Conservation (phyloP, 2,797 vertebrate genomes). For the Ctenosaura bakeri region DNA sequence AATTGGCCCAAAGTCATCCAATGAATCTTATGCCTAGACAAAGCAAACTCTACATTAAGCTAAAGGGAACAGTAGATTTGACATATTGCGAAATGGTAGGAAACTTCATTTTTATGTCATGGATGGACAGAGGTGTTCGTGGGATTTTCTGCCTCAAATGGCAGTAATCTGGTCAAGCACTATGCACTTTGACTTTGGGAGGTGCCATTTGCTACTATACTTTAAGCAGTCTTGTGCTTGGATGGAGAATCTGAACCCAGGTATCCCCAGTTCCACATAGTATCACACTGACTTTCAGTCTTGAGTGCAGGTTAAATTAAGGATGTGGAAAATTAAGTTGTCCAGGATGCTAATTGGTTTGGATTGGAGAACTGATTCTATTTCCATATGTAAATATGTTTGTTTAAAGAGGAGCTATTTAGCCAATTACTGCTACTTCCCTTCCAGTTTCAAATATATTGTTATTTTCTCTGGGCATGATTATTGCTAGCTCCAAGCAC, state of each 20-base stretch:
- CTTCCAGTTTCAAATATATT: constrained; percentile 41
- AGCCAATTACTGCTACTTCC: constrained; percentile 13
- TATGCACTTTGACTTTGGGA: background rate
- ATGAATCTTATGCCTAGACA: background rate
- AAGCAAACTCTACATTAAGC: too few relatives aligned
- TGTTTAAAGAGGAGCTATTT: background rate
- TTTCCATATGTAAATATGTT: background rate
- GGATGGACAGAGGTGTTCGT: background rate
- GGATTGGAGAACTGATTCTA: background rate
- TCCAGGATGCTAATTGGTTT: background rate
- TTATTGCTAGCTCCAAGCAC: constrained; percentile 1
- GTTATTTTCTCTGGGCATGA: constrained; percentile 21
- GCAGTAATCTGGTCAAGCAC: background rate
- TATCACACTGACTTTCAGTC: background rate
- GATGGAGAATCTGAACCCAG: background rate
- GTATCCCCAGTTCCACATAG: too few relatives aligned
- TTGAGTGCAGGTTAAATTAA: too few relatives aligned
- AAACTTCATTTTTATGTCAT: too few relatives aligned
- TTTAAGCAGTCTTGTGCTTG: background rate
- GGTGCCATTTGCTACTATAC: background rate
- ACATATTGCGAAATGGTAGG: too few relatives aligned
- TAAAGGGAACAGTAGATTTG: too few relatives aligned
- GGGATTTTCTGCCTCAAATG: background rate
- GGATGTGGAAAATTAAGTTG: background rate
- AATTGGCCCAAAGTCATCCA: background rate